Evolutionary conservation across 53 echinoderm and acorn worm species (phyloP).

Genomic region (Hippasteria phrygiana): DNA sequence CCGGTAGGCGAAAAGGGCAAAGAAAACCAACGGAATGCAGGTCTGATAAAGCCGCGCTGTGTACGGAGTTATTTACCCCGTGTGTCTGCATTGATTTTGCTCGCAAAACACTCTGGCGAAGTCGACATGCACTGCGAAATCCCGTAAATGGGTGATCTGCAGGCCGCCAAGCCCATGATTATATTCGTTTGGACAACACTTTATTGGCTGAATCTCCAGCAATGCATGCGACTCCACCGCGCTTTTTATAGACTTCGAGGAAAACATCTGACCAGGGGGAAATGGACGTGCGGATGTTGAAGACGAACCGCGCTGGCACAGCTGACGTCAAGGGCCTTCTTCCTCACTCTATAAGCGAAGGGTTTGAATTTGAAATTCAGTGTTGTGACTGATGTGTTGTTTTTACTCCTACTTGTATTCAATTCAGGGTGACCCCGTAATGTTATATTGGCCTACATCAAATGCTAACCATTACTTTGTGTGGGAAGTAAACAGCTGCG

Average conservation of each 20-base stretch:
- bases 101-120: conserved; percentile 12
- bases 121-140: conserved; percentile 45
- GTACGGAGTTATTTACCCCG: conserved; percentile 34
- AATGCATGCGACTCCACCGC: conserved; percentile 27
- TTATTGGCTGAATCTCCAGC: conserved; percentile 42
- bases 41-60: conserved; percentile 5
- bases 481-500: too few species aligned
- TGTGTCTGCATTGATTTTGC: conserved; percentile 56
- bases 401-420: not conserved
- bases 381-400: conserved; percentile 25
- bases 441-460: too few species aligned
- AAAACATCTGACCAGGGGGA: not conserved
- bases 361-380: conserved; percentile 48
- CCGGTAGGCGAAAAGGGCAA: conserved; percentile 33
- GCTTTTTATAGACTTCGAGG: conserved; percentile 59
- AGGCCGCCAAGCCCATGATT: conserved; percentile 41
- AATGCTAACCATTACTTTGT: not conserved
- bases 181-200: conserved; percentile 63
- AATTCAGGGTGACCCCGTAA: not conserved
- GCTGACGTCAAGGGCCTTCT: conserved; percentile 34
- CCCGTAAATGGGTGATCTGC: conserved; percentile 59
- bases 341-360: not conserved
- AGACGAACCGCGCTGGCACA: conserved; percentile 27
- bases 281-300: not conserved
- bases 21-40: not conserved